These are phyloP conservation scores for Cyclura pinguis DNA, from an alignment of 2,797 vertebrate genomes.

Conservation along the genomic window DNA sequence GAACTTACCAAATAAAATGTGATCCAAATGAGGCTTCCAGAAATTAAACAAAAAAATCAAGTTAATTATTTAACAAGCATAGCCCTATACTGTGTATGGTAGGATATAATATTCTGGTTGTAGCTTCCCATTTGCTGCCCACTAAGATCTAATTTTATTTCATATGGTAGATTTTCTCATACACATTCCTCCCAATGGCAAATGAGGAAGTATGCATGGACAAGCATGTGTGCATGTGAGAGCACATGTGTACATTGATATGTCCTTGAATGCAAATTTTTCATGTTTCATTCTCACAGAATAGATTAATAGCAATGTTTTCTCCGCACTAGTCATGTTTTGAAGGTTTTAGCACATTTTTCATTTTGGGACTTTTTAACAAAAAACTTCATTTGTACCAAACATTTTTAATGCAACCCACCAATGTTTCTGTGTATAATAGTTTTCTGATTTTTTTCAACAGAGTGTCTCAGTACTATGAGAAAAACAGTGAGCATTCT, in stretches of 20 bases:
- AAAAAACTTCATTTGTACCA: too few relatives aligned
- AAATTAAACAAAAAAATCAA: neutral
- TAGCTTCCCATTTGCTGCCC: neutral
- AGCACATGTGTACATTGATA: neutral
- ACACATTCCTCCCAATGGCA: neutral
- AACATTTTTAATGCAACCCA: too few relatives aligned
- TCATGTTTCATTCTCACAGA: too few relatives aligned
- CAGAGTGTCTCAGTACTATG: slow-evolving; percentile 57
- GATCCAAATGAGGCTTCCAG: neutral
- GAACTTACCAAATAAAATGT: neutral
- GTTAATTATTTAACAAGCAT: neutral
- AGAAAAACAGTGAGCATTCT: neutral
- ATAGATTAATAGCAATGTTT: too few relatives aligned
- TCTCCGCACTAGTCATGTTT: too few relatives aligned
- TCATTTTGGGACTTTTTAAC: too few relatives aligned
- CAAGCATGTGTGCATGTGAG: slow-evolving; percentile 55
- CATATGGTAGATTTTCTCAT: neutral
- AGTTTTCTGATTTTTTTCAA: too few relatives aligned
- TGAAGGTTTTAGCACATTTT: too few relatives aligned
- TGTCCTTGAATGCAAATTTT: too few relatives aligned
- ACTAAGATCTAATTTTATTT: neutral
- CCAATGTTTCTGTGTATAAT: too few relatives aligned
- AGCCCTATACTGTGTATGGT: too few relatives aligned
- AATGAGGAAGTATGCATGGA: slow-evolving; percentile 48
- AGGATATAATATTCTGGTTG: neutral